Base-by-base conservation (phyloP, 1,140 invertebrate species). In the Bactericera cockerelli region DNA sequence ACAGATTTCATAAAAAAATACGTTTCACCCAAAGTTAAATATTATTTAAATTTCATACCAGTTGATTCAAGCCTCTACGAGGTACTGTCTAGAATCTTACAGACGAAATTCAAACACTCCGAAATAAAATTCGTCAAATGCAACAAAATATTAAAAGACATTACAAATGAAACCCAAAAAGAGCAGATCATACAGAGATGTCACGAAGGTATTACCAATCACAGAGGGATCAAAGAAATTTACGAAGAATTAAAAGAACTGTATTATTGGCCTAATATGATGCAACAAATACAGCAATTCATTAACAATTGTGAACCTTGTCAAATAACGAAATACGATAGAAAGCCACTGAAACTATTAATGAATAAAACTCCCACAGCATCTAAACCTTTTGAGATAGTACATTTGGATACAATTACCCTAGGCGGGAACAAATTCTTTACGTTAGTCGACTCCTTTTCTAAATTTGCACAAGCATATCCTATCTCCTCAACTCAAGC, bases 201-300 rank as follows among this genome's bases (percentile, higher is more conserved):
- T 24, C 55, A 56, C 25, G 26, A 56, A 26, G 55, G 55, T 24
- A n/a, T 8, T 6, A 56, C 22, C 14, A 56, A 56, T 16, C 55
- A 56, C n/a, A 6, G 55, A 24, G 14, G 55, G 8, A 56, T 56
- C 4, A 16, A 24, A 11, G 55, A 56, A 28, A 16, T 28, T 6
- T 10, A 6, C 11, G 26, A 26, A 26, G 19, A 24, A 6, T 6
- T 56, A 8, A 26, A 24, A 11, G n/a, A n/a, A n/a, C 3, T 26
- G 6, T 28, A 56, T 56, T 56, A 56, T 25, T 56, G 55, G 55
- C 55, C 55, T 26, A 56, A 56, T 22, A 56, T 56, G 4, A 11
- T 10, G n/a, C 11, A 24, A 56, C 11, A 14, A 4, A 16, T 56
- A 24, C 14, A n/a, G 4, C 8, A 56, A 3, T 56, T 22, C 26